Evolutionary conservation across 1,140 invertebrate genomes (phyloP).

Genomic region (Brachionus calyciflorus): DNA sequence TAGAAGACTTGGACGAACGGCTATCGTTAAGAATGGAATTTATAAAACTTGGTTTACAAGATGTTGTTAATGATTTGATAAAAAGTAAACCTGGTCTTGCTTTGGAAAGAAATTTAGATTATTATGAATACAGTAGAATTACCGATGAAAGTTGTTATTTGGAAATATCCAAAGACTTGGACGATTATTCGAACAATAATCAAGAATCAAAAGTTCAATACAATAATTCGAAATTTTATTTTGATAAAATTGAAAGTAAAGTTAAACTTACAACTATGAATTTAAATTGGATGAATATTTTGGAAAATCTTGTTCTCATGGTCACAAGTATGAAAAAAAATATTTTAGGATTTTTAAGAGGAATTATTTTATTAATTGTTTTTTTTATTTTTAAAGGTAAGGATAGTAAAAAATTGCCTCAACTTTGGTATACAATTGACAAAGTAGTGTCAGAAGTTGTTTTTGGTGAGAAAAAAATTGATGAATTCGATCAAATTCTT

Average conservation of each 20-base stretch:
- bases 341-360: background rate
- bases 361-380: background rate
- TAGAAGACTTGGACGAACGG: background rate
- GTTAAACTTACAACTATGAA: conserved; percentile 1
- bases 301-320: background rate
- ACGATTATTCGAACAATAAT: background rate
- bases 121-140: conserved; percentile 7
- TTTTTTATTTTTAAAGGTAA: background rate
- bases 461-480: conserved; percentile 15
- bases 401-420: background rate
- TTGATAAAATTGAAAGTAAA: conserved; percentile 13
- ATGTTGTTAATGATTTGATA: background rate
- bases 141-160: conserved; percentile 23
- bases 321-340: background rate
- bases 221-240: background rate
- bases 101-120: conserved; percentile 7
- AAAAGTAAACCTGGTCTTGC: background rate
- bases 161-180: background rate
- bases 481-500: background rate
- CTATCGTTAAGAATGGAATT: conserved; percentile 28
- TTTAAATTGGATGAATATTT: background rate
- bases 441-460: background rate
- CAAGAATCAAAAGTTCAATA: background rate
- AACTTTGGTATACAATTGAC: conserved; percentile 22
- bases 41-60: conserved; percentile 31